These are phyloP conservation scores for Eudemis profundana DNA, from an alignment of 2,888 invertebrate genomes.

Conservation along the genomic window DNA sequence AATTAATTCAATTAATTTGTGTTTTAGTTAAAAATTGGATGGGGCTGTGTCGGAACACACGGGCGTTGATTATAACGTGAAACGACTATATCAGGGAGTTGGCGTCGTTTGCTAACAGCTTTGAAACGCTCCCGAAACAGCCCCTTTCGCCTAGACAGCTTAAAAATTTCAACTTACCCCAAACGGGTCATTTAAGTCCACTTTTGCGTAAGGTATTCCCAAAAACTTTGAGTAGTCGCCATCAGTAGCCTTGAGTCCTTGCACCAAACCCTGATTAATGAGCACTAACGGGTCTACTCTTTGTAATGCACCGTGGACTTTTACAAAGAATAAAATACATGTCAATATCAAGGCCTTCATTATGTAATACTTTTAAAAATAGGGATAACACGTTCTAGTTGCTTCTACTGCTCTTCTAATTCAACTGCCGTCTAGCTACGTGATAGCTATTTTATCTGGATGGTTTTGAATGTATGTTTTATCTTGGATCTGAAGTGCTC, in stretches of 20 bases:
- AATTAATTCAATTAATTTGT: constrained; percentile 4
- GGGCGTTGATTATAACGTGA: too few relatives aligned
- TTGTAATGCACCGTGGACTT: constrained; percentile 53
- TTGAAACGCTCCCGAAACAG: too few relatives aligned
- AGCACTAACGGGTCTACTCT: constrained; percentile 76
- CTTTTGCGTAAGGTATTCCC: constrained; percentile 75
- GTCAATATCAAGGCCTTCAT: constrained; percentile 56
- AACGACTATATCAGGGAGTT: too few relatives aligned
- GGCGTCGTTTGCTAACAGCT: too few relatives aligned
- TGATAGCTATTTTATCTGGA: constrained; percentile 63
- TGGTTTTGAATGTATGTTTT: constrained; percentile 46
- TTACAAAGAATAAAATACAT: constrained; percentile 49
- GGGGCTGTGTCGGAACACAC: too few relatives aligned
- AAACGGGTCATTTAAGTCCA: constrained; percentile 72
- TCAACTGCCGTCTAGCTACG: constrained; percentile 45
- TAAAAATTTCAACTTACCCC: constrained; percentile 67
- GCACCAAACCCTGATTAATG: constrained; percentile 71
- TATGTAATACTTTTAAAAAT: constrained; percentile 48
- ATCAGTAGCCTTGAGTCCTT: constrained; percentile 69
- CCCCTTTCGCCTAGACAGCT: too few relatives aligned
- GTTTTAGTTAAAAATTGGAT: neutral
- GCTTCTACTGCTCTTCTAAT: constrained; percentile 34
- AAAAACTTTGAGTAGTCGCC: constrained; percentile 74
- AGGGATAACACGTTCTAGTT: constrained; percentile 4
- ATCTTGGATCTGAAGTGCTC: constrained; percentile 49